phyloP scores from a whole-genome alignment of 2,113 vertebrate genomes.

The Gavialis gangeticus region DNA sequence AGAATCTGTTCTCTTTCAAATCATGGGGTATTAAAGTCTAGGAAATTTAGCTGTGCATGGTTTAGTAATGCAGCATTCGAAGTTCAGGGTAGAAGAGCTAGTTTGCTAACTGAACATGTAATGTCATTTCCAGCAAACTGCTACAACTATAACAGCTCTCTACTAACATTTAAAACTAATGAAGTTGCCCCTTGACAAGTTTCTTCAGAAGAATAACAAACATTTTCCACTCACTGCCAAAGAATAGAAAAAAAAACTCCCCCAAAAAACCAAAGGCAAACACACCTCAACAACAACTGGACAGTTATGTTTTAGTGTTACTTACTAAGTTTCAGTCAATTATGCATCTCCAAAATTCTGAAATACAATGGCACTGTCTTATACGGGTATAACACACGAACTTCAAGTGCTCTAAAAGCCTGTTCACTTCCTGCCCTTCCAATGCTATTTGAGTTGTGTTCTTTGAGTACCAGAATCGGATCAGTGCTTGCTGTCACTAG shows the following conservation, averaged over 20 bases:
- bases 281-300: neutral
- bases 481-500: neutral
- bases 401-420: neutral
- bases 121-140: too few species aligned
- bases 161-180: too few species aligned
- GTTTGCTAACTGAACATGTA: neutral
- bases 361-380: too few species aligned
- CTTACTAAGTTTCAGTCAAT: too few species aligned
- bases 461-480: constrained; percentile 24
- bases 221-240: constrained; percentile 22
- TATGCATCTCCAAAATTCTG: too few species aligned
- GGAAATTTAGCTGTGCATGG: neutral
- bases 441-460: neutral
- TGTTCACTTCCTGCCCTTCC: neutral
- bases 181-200: neutral
- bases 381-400: too few species aligned
- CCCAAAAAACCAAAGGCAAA: too few species aligned
- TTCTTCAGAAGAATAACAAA: neutral
- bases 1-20: neutral
- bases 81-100: neutral
- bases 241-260: constrained; percentile 13
- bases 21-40: neutral
- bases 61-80: neutral
- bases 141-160: too few species aligned
- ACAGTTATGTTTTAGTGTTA: neutral